A percentile compares a stretch with the other conserved stretches of the same genome.
These are phyloP conservation scores for Mactra quadrangularis DNA, from an alignment of 1,140 invertebrate genomes.

Conservation along the genomic window DNA sequence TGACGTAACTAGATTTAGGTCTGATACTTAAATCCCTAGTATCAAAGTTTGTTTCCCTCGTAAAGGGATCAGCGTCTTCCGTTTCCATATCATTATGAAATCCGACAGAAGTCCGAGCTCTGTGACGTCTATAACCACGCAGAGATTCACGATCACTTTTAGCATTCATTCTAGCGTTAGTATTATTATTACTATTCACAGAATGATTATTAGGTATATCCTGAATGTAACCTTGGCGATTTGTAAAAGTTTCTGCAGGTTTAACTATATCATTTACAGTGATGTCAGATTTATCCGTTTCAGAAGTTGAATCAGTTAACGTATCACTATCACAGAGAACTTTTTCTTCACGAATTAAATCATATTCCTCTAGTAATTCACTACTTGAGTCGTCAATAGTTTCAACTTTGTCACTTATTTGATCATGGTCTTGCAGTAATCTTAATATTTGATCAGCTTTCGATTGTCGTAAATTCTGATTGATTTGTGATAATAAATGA, in stretches of 20 bases:
- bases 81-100: conserved; percentile 63
- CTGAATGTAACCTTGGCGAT: not conserved
- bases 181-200: not conserved
- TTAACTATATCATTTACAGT: not conserved
- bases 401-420: conserved; percentile 46
- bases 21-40: conserved; percentile 55
- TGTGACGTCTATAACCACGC: conserved; percentile 5
- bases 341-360: conserved; percentile 45
- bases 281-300: not conserved
- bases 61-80: conserved; percentile 5
- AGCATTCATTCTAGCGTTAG: not conserved
- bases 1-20: conserved; percentile 61
- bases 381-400: conserved; percentile 28
- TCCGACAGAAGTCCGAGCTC: conserved; percentile 66
- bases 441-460: conserved; percentile 67
- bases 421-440: conserved; percentile 63
- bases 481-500: conserved; percentile 54
- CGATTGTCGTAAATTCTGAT: conserved; percentile 58
- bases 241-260: not conserved
- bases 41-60: conserved; percentile 34
- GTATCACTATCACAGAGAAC: conserved; percentile 57
- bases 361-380: conserved; percentile 45
- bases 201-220: not conserved
- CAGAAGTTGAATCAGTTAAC: conserved; percentile 57
- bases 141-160: not conserved